Conservation (phyloP, 1,140 invertebrate genomes). For the Habropoda laboriosa region DNA sequence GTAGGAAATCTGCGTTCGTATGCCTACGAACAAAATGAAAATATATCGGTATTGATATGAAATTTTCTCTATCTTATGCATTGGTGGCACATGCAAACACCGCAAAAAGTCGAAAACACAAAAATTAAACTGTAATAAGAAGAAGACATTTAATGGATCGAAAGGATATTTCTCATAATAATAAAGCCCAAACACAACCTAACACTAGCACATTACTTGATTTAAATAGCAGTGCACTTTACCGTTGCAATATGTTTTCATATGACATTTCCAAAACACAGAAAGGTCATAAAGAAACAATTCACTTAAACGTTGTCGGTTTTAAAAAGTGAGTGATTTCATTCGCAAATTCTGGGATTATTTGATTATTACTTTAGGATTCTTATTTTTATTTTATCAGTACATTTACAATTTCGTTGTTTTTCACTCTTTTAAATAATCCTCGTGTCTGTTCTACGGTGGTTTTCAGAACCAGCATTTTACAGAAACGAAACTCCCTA, state of each 20-base stretch:
- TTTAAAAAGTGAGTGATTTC: neutral
- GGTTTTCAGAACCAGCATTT: too few species aligned
- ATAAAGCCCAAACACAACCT: neutral
- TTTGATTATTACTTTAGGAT: neutral
- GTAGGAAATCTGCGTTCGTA: conserved; percentile 96
- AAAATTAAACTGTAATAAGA: neutral
- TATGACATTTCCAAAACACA: neutral
- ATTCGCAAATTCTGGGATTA: neutral
- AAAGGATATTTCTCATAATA: neutral
- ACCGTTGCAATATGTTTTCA: neutral
- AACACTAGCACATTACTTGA: neutral
- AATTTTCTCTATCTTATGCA: neutral
- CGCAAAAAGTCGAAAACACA: neutral
- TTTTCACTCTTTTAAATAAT: neutral
- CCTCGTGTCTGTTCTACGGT: too few species aligned
- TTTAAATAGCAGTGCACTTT: neutral
- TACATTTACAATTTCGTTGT: too few species aligned
- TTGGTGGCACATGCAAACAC: neutral
- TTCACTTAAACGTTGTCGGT: neutral
- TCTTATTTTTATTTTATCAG: neutral
- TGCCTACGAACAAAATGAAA: conserved; percentile 85
- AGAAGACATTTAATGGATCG: neutral
- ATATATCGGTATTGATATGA: conserved; percentile 14
- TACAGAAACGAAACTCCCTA: too few species aligned
- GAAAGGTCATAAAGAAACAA: neutral